Evolutionary conservation across 2,797 vertebrate species (phyloP).

Genomic region (Glyptemys insculpta): DNA sequence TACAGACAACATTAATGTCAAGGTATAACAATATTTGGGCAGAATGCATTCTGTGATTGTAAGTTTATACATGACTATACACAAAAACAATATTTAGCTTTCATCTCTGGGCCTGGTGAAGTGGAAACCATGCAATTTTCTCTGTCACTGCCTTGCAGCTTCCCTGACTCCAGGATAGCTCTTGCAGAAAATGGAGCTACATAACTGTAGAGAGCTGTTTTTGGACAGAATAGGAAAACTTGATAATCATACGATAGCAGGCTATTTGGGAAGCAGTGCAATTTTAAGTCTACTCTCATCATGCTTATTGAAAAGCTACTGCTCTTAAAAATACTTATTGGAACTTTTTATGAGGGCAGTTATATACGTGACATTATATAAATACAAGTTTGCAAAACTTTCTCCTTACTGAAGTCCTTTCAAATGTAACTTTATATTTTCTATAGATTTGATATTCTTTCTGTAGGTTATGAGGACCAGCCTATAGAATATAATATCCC

Average conservation of each 20-base stretch:
- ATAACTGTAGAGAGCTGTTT: conserved; percentile 8
- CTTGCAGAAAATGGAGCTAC: conserved; percentile 47
- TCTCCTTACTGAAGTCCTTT: neutral
- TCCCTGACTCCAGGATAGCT: conserved; percentile 49
- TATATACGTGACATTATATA: neutral
- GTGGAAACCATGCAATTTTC: conserved; percentile 69
- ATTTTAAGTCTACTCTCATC: neutral
- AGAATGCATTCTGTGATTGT: conserved; percentile 29
- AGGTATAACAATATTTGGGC: conserved; percentile 38
- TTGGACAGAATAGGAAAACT: conserved; percentile 37
- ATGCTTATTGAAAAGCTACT: neutral
- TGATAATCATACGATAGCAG: conserved; percentile 16
- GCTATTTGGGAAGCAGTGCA: conserved; percentile 9
- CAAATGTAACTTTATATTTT: neutral
- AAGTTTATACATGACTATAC: conserved; percentile 45
- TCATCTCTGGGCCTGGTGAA: conserved; percentile 60
- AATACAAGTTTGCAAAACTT: neutral
- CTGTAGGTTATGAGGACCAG: neutral
- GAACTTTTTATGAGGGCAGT: neutral
- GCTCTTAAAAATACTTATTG: conserved; percentile 6
- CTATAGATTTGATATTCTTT: neutral
- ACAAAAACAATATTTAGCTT: conserved; percentile 68
- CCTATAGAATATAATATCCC: neutral
- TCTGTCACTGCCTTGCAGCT: conserved; percentile 43
- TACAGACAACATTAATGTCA: conserved; percentile 10